Conservation (phyloP, 1,140 invertebrate species). For the Microvelia longipes region DNA sequence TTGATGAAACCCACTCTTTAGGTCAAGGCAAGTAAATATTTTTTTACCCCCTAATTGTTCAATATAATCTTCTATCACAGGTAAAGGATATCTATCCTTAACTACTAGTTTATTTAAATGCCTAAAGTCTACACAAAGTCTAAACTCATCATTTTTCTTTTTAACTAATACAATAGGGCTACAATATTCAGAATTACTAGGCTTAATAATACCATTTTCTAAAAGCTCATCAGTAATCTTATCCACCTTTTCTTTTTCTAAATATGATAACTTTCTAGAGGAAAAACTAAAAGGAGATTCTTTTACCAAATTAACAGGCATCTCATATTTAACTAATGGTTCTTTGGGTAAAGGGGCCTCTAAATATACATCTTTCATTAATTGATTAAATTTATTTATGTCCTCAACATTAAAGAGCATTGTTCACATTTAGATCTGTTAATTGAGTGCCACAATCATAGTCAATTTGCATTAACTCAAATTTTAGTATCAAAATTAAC, state of each 20-base stretch:
- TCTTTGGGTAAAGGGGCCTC: background rate
- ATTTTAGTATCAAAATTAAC: background rate
- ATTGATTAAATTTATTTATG: background rate
- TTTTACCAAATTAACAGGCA: background rate
- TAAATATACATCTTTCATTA: background rate
- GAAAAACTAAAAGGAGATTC: background rate
- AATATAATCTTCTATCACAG: constrained; percentile 29
- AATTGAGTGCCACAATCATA: background rate
- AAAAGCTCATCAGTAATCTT: background rate
- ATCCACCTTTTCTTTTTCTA: background rate
- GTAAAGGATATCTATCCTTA: constrained; percentile 30
- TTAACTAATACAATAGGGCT: constrained; percentile 18
- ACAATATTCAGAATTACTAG: background rate
- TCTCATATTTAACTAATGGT: constrained; percentile 1
- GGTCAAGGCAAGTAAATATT: constrained; percentile 27
- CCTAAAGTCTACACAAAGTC: constrained; percentile 33
- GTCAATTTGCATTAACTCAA: background rate
- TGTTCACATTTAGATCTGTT: background rate
- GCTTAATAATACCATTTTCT: background rate
- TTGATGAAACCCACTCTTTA: constrained; percentile 30
- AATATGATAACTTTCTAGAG: background rate
- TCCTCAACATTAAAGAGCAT: background rate
- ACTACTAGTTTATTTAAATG: constrained; percentile 27
- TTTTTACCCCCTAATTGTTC: constrained; percentile 20
- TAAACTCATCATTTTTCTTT: constrained; percentile 33